Conservation (phyloP, 1,140 invertebrate genomes). For the Kradibia gibbosae region DNA sequence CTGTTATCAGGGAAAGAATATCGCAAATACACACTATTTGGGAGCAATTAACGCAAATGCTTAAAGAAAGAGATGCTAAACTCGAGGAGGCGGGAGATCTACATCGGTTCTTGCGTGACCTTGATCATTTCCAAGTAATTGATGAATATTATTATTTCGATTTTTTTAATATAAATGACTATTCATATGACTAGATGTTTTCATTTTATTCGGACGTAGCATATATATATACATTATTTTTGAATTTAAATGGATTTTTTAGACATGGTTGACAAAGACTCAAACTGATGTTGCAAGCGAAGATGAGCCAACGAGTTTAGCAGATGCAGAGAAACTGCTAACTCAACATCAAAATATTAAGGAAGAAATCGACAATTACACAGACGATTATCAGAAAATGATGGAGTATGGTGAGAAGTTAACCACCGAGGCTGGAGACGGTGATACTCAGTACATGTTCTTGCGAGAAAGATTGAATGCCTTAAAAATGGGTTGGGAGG, state of each 20-base stretch:
- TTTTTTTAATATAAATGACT: constrained; percentile 1
- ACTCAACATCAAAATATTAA: constrained; percentile 97
- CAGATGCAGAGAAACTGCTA: constrained; percentile 96
- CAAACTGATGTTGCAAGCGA: constrained; percentile 98
- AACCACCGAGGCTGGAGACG: constrained; percentile 88
- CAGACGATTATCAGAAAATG: constrained; percentile 98
- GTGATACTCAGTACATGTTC: constrained; percentile 99
- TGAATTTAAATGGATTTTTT: constrained; percentile 46
- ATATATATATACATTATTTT: no score
- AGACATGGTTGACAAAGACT: constrained; percentile 96
- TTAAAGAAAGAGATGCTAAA: constrained; percentile 97
- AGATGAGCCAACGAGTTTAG: constrained; percentile 95
- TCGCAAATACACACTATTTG: constrained; percentile 91
- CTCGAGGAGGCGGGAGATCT: constrained; percentile 98
- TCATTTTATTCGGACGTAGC: no score
- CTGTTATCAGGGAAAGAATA: constrained; percentile 91
- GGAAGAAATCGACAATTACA: constrained; percentile 99
- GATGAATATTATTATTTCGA: background rate
- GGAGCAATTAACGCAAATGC: constrained; percentile 97
- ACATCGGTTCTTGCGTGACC: constrained; percentile 97
- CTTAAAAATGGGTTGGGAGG: constrained; percentile 98
- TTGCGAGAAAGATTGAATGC: constrained; percentile 96
- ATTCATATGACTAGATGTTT: no score
- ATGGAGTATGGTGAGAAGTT: constrained; percentile 98
- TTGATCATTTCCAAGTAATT: constrained; percentile 95